Percentiles rank a stretch among this genome's conserved stretches.
These are phyloP conservation scores for Hyles lineata DNA, from an alignment of 2,888 invertebrate genomes.

Conservation along the genomic window DNA sequence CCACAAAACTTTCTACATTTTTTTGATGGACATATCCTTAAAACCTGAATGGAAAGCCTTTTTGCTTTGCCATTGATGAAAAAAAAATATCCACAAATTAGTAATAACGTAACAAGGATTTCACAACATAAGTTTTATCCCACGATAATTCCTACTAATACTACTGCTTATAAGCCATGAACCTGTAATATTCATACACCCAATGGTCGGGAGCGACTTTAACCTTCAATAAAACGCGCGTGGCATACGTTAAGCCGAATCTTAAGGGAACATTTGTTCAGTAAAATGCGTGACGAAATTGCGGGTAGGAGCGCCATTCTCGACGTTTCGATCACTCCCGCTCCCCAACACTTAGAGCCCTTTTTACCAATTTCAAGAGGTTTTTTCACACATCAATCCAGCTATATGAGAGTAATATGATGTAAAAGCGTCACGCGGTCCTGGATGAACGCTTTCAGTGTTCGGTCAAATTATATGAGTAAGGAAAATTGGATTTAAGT, in stretches of 20 bases:
- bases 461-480: conserved; percentile 50
- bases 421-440: conserved; percentile 69
- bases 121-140: not conserved
- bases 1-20: too few relatives aligned
- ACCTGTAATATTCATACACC: conserved; percentile 63
- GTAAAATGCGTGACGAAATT: conserved; percentile 82
- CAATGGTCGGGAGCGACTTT: conserved; percentile 60
- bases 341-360: conserved; percentile 80
- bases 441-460: conserved; percentile 50
- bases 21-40: too few relatives aligned
- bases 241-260: conserved; percentile 77
- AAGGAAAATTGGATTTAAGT: not conserved
- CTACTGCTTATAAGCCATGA: conserved; percentile 45
- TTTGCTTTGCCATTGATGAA: too few relatives aligned
- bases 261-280: conserved; percentile 81
- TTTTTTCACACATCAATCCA: conserved; percentile 82
- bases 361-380: conserved; percentile 83
- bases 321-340: conserved; percentile 75
- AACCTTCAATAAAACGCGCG: conserved; percentile 80
- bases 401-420: conserved; percentile 73
- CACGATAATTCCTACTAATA: too few relatives aligned
- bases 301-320: conserved; percentile 65
- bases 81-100: too few relatives aligned
- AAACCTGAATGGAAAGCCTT: too few relatives aligned
- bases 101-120: not conserved